Base-by-base conservation (phyloP, 1,140 invertebrate species). In the Diorhabda elongata region DNA sequence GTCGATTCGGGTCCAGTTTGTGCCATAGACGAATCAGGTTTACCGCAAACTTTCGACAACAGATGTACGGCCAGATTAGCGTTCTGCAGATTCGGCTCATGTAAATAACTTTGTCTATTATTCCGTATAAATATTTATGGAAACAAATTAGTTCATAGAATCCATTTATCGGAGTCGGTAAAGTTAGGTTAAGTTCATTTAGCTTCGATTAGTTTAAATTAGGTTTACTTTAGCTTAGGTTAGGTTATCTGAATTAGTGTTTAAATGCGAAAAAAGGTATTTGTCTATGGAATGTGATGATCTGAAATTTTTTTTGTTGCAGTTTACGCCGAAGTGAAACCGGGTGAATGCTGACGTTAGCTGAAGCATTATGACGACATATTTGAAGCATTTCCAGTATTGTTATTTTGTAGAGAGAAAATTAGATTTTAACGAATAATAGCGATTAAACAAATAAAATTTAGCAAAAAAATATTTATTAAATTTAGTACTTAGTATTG, bases 81-180 rank as follows among this genome's bases (percentile, higher is more conserved):
- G 1, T 84, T 82, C 41, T 85, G 84, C 75, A 81, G 81, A 61
- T 82, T 83, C 64, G 84, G 83, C 68, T 83, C 81, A 67, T 83
- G 84, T 85, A 80, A 74, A 62, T 69, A 67, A 26, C 26, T 26
- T 26, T 26, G n/a, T 56, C 6, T 7, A n/a, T 7, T 56, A 56
- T 56, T 56, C 52, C 52, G n/a, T 56, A 56, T 56, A 6, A 56
- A 26, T 26, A 26, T 26, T 26, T 1, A 2, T 26, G 26, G 26
- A 26, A 26, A 26, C 26, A 26, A 26, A 26, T 26, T 56, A 56
- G n/a, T 56, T 56, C 6, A 56, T 7, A 56, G 6, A n/a, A 56
- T 56, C 52, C 6, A 56, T 56, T 56, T 56, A 56, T 56, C 52
- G 52, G 52, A 26, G 26, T 56, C 52, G n/a, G 52, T 56, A 56